Evolutionary conservation across 2,797 vertebrate genomes (phyloP).

Genomic region (Hipposideros larvatus): DNA sequence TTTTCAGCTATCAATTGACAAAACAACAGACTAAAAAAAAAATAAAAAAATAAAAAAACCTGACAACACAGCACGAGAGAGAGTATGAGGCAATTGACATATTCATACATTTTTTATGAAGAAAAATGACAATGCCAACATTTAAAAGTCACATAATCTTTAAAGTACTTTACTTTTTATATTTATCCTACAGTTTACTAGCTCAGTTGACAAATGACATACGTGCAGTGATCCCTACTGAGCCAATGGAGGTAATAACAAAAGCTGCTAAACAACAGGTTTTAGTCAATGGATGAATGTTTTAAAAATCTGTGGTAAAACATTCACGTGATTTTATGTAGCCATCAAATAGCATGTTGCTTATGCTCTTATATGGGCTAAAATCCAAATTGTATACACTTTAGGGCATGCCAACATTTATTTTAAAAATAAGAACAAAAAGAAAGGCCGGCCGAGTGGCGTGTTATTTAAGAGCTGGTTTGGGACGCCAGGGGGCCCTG

Average conservation of each 20-base stretch:
- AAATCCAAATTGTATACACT: neutral
- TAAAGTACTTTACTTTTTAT: neutral
- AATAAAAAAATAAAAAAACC: neutral
- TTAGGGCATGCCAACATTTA: neutral
- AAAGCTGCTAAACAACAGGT: neutral
- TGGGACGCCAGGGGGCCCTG: too few relatives aligned
- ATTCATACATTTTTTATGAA: neutral
- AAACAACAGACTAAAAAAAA: neutral
- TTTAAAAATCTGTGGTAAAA: neutral
- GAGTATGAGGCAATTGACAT: fast-evolving
- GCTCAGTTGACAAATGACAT: neutral
- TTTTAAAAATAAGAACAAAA: conserved; percentile 26
- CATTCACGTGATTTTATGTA: neutral
- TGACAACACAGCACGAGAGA: neutral
- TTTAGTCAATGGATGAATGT: neutral
- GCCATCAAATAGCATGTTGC: neutral
- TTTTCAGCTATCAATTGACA: neutral
- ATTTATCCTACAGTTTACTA: neutral
- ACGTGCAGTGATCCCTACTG: neutral
- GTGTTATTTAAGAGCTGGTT: too few relatives aligned
- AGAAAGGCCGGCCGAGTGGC: too few relatives aligned
- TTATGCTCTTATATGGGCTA: neutral
- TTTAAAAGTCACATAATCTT: neutral
- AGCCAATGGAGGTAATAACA: neutral
- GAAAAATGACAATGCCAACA: neutral